Conservation (phyloP, 2,113 vertebrate genomes). For the Myiagra hebetior region DNA sequence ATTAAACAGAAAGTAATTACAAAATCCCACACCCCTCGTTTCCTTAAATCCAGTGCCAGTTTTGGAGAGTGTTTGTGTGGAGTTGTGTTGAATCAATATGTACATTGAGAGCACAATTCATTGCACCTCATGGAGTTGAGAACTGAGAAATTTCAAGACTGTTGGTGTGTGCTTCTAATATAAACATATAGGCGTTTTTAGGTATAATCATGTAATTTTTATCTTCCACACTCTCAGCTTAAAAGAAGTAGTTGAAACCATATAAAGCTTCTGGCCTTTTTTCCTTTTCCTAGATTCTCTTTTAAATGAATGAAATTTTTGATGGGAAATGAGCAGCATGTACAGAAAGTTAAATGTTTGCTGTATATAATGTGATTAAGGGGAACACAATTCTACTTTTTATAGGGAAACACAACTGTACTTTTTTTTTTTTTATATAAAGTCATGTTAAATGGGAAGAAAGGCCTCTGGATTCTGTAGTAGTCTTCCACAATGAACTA, state of each 20-base stretch:
- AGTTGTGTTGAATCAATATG: not conserved
- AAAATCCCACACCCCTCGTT: not conserved
- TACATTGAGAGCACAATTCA: not conserved
- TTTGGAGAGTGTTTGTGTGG: not conserved
- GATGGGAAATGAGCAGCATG: not conserved
- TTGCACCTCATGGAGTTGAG: not conserved
- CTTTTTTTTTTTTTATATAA: not conserved
- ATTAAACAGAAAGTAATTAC: not conserved
- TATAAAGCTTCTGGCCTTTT: not conserved
- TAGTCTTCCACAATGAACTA: not conserved
- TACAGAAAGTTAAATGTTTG: not conserved
- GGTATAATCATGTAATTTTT: not conserved
- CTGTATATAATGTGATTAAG: not conserved
- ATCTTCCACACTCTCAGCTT: not conserved
- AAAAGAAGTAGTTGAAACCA: not conserved
- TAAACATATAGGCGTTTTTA: fast-evolving
- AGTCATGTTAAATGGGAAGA: not conserved
- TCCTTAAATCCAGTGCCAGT: not conserved
- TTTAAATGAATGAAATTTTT: not conserved
- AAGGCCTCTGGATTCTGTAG: not conserved
- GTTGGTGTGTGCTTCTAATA: not conserved
- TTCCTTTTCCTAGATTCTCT: not conserved
- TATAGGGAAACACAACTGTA: not conserved
- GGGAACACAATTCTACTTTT: not conserved
- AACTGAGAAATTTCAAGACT: not conserved